phyloP scores from a whole-genome alignment of 2,888 invertebrate genomes.

The Eupeodes latifasciatus region DNA sequence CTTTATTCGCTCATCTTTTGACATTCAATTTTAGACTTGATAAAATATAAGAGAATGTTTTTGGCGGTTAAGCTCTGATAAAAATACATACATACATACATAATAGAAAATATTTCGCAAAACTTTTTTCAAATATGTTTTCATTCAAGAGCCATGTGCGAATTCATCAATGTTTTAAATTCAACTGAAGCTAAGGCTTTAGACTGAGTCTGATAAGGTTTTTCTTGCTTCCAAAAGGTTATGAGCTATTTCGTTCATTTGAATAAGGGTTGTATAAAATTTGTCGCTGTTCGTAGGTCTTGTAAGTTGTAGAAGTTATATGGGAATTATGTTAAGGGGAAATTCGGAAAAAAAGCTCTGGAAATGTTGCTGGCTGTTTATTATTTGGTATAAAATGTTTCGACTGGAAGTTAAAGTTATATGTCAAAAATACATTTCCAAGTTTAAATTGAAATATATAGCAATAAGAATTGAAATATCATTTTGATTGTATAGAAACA shows the following conservation, averaged over 20 bases:
- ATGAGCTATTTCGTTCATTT: background rate
- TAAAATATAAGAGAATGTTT: background rate
- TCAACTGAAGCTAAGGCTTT: background rate
- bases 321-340: background rate
- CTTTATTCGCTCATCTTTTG: background rate
- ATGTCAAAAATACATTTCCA: background rate
- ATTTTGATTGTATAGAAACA: no score
- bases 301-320: background rate
- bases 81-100: background rate
- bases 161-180: background rate
- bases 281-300: background rate
- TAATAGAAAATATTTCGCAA: no score
- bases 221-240: background rate
- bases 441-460: background rate
- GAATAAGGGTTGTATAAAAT: background rate
- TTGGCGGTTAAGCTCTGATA: background rate
- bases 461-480: no score
- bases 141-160: no score
- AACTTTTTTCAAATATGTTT: no score
- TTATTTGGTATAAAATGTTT: background rate
- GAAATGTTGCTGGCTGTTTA: background rate
- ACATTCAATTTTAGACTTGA: background rate
- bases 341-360: constrained; percentile 9
- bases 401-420: background rate
- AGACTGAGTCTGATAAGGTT: background rate